These are phyloP conservation scores for Bombus pascuorum DNA, from an alignment of 1,140 invertebrate genomes.

Conservation along the genomic window DNA sequence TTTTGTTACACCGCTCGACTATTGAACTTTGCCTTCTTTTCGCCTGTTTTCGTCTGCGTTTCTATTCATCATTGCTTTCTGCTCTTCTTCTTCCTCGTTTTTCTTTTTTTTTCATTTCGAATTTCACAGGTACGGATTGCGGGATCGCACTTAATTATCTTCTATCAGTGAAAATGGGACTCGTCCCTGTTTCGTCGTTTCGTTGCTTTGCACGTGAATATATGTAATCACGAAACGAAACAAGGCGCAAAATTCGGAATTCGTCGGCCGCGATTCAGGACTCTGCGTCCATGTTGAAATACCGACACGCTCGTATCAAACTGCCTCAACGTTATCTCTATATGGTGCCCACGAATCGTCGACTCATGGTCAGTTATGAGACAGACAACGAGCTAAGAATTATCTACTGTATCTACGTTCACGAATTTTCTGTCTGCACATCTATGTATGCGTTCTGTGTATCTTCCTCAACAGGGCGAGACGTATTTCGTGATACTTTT, in stretches of 20 bases:
- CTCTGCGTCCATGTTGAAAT: slow-evolving; percentile 7
- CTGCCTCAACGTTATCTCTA: neutral
- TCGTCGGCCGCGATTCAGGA: slow-evolving; percentile 21
- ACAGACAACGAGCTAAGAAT: neutral
- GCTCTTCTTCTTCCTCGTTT: neutral
- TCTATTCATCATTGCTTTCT: neutral
- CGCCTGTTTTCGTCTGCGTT: neutral
- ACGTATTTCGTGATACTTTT: neutral
- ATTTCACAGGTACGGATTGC: slow-evolving; percentile 22
- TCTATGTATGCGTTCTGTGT: neutral
- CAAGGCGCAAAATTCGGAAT: slow-evolving; percentile 18
- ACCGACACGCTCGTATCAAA: neutral
- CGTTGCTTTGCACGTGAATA: slow-evolving; percentile 17
- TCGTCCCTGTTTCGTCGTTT: slow-evolving; percentile 6
- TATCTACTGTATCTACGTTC: neutral
- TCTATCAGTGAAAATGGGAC: slow-evolving; percentile 23
- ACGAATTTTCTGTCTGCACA: neutral
- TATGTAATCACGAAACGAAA: neutral
- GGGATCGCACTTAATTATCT: slow-evolving; percentile 51
- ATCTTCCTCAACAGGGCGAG: neutral
- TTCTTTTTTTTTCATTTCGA: neutral
- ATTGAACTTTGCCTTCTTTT: slow-evolving; percentile 47
- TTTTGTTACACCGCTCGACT: slow-evolving; percentile 71
- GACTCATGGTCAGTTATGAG: neutral
- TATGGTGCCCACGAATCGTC: neutral